Evolutionary conservation across 2,888 invertebrate genomes (phyloP).

Genomic region (Callosobruchus maculatus): DNA sequence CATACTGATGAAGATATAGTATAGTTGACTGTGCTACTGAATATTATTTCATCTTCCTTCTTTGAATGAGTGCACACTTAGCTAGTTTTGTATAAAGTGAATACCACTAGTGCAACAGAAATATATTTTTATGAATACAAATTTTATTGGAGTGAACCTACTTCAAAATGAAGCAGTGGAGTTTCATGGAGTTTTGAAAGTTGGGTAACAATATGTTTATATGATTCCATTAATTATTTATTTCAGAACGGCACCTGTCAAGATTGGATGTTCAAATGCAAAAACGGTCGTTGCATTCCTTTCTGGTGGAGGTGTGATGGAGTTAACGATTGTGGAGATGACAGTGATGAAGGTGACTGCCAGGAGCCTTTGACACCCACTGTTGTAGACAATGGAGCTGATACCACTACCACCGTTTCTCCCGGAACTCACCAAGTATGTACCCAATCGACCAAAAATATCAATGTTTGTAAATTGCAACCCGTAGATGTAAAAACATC

Average conservation of each 20-base stretch:
- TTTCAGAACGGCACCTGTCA: slow-evolving; percentile 52
- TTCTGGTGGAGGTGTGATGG: slow-evolving; percentile 80
- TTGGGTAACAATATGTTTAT: slow-evolving; percentile 1
- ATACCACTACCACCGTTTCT: neutral
- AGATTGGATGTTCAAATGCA: slow-evolving; percentile 77
- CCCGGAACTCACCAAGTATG: neutral
- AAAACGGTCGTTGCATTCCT: slow-evolving; percentile 67
- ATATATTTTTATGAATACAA: too few species aligned
- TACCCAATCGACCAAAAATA: neutral
- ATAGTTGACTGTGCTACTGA: too few species aligned
- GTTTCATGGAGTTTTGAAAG: neutral
- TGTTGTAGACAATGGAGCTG: neutral
- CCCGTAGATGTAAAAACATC: too few species aligned
- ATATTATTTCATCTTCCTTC: too few species aligned
- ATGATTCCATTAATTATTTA: neutral
- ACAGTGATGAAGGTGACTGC: slow-evolving; percentile 66
- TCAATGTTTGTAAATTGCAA: too few species aligned
- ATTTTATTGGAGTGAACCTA: too few species aligned
- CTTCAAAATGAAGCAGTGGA: too few species aligned
- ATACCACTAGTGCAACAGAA: too few species aligned
- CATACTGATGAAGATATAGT: too few species aligned
- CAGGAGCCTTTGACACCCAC: neutral
- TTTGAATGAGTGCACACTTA: too few species aligned
- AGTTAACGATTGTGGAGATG: slow-evolving; percentile 72
- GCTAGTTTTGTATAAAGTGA: too few species aligned